Base-by-base conservation (phyloP, 2,113 vertebrate genomes). In the Leucopternis melanops region DNA sequence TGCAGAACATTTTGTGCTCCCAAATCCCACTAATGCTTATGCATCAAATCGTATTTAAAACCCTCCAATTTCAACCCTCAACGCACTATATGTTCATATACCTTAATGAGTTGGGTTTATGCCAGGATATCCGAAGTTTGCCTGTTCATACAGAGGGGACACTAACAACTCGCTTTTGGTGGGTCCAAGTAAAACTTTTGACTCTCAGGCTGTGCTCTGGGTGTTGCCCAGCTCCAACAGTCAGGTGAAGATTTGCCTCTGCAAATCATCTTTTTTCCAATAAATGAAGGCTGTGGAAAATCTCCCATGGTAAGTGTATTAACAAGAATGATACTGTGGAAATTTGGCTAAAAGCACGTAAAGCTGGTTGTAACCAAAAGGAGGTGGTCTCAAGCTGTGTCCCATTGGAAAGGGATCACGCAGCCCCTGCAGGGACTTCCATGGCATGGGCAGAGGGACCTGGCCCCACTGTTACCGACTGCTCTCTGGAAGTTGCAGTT, bases 51-150 rank as follows among this genome's bases (percentile, higher is more conserved):
- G 44, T 45, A 52, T 47, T 74, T 47, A 21, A 58, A 72, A 66
- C 2, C 45, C 54, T 29, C 20, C 20, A 21, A 25, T 36, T 38
- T 21, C 40, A 80, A 34, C 14, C 42, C 23, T 23, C 44, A 81
- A 54, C 0, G 1, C 7, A n/a, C 44, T 9, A 6, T 13, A 3
- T 40, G 22, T 16, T 38, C 23, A 3, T 42, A 22, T 9, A 25
- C 40, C 42, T 66, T 9, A 4, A 54, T 25, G 45, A 61, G 40
- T 5, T 50, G 4, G 29, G 36, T 50, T 80, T 75, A 50, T 2
- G 2, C 20, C 44, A 73, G 63, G 52, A 58, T 16, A 36, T 9
- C 18, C 29, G 32, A 44, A 26, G 9, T 49, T 63, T 50, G 17
- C 40, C 31, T 50, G 7, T 10, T 52, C 36, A 10, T 21, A 45